A percentile compares a stretch with the other conserved stretches of the same genome.
Conservation (phyloP, 2,113 vertebrate genomes). For the Symphodus melops region DNA sequence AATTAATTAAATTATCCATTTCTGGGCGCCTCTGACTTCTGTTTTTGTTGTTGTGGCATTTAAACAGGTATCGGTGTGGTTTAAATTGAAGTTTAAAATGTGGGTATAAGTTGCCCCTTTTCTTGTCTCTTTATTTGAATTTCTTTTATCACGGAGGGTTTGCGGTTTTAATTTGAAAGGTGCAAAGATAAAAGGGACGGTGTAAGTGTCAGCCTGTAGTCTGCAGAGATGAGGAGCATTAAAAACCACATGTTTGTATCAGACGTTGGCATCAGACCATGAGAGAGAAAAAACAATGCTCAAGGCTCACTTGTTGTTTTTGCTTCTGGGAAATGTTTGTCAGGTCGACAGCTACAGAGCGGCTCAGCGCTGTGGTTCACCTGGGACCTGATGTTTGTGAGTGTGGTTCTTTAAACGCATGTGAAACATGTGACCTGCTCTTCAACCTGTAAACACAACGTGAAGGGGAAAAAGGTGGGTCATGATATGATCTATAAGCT, state of each 20-base stretch:
- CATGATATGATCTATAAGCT: too few species aligned
- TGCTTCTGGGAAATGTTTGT: slow-evolving; percentile 7
- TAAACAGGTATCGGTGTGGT: too few species aligned
- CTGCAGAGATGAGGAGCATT: not conserved
- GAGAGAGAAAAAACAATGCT: slow-evolving; percentile 26
- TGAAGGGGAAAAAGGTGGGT: not conserved
- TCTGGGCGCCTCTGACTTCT: too few species aligned
- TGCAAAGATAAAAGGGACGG: too few species aligned
- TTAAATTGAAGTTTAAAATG: too few species aligned
- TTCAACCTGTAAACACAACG: slow-evolving; percentile 35
- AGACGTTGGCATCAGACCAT: not conserved
- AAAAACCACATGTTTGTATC: slow-evolving; percentile 22
- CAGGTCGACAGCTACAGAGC: slow-evolving; percentile 8
- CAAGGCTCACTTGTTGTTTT: not conserved
- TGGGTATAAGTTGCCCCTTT: too few species aligned
- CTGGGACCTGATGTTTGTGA: slow-evolving; percentile 30
- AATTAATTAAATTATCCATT: too few species aligned
- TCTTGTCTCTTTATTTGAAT: too few species aligned
- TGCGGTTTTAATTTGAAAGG: too few species aligned
- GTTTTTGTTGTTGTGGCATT: too few species aligned
- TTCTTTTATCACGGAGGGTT: too few species aligned
- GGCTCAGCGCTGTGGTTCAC: slow-evolving; percentile 53
- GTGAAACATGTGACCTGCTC: slow-evolving; percentile 56
- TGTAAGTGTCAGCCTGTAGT: not conserved
- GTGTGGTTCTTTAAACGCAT: slow-evolving; percentile 37